Base-by-base conservation (phyloP, 2,113 vertebrate genomes). In the Petrocephalus microphthalmus region DNA sequence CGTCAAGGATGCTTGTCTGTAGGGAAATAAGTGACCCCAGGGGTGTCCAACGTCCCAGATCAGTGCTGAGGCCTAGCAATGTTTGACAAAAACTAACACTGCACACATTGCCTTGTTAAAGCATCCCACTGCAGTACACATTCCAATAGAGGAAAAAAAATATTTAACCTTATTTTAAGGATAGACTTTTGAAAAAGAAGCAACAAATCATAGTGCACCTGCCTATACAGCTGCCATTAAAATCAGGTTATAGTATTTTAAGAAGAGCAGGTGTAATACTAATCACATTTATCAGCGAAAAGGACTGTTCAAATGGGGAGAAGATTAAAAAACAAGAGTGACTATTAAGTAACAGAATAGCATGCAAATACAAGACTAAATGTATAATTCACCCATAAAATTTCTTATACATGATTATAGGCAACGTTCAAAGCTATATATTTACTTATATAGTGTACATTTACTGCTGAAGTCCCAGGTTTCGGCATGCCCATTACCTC, bases 401-500 rank as follows among this genome's bases (percentile, higher is more conserved):
- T 78, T 37, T 7, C 15, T 37, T 42, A 37, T 37, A 74, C 13
- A 42, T 74, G 25, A 33, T 74, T 29, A 2, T 29, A 42, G 7
- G 71, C 13, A 17, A 17, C 4, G 13, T 78, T 74, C 15, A 0
- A 78, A 47, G 47, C 20, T 84, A 20, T 84, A 42, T 42, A 42
- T 42, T 42, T 42, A 42, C 42, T 1, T 42, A 42, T 42, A 42
- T 42, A 42, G 42, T 10, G 37, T 49, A 83, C 19, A 83, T 47
- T 83, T 2, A 49, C 7, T 49, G 81, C 37, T 37, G 7, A 83
- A 49, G 37, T 42, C 42, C 22, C 51, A 54, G 47, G n/a, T 85
- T 29, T 25, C 5, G 52, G 1, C 22, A 54, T n/a, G 47, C 51
- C 7, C 56, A 22, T 96, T 93, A 99, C 98, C 97, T 97, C 97